Evolutionary conservation across 2,888 invertebrate species (phyloP), one percentile per base, ranked within the genome.

Genomic region (Loripinus fragilis): DNA sequence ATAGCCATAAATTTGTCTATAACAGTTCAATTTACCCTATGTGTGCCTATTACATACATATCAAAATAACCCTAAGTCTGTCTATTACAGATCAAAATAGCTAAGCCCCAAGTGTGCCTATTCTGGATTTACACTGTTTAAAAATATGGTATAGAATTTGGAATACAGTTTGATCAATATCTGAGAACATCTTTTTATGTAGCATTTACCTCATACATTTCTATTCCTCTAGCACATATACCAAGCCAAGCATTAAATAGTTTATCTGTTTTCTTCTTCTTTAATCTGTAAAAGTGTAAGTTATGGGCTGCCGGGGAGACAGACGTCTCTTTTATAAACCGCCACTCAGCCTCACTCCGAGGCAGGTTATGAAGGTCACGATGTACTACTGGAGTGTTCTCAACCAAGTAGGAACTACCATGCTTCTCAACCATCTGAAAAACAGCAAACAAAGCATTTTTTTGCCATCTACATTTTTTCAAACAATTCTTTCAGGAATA

Each of bases 301-400:
- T 98, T 98, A 94, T 95, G 95, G 71, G 97, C 96, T 91, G 97
- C 97, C 80, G 93, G 93, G 96, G 96, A 94, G 85, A 96, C 95
- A 90, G 97, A 97, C 81, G 97, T 96, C 94, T 98, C 98, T 88
- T 96, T 95, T 93, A 98, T 98, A 94, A 97, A 99, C 91, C 97
- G 96, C 74, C 96, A 95, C 93, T 98, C 96, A 25, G 98, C 98
- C 92, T 98, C 97, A 76, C 95, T 95, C 88, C 96, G 95, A 30
- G 96, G 95, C 90, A 98, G 94, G 60, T 97, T 97, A 80, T 95
- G 95, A 93, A 97, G 96, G 93, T 97, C 97, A 74, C 96, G 95
- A 93, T 98, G 98, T 88, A 97, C 96, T 52, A 96, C 95, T 45
- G 97, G 96, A 93, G 97, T 94, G 86, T 95, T 94, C 85, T 95